These are phyloP conservation scores for Myotis daubentonii DNA, from an alignment of 2,797 vertebrate genomes.

Conservation along the genomic window DNA sequence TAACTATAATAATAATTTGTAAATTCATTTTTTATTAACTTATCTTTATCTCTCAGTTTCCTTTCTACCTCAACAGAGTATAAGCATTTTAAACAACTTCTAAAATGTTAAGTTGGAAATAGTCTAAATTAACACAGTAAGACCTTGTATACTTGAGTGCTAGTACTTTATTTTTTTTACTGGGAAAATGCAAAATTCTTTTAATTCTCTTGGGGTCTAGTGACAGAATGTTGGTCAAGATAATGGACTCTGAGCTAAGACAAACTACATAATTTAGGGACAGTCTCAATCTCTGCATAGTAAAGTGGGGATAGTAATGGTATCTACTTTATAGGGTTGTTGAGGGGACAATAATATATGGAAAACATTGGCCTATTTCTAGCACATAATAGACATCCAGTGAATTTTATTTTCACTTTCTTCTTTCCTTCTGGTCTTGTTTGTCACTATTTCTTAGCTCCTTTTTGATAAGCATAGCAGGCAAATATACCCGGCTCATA, in stretches of 20 bases:
- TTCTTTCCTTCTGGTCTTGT: background rate
- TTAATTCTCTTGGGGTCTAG: background rate
- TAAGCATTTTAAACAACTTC: background rate
- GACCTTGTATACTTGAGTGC: background rate
- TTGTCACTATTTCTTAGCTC: background rate
- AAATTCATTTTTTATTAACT: background rate
- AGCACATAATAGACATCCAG: background rate
- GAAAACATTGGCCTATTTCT: background rate
- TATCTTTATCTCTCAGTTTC: slow-evolving; percentile 17
- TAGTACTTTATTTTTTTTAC: background rate
- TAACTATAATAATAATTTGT: background rate
- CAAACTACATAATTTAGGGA: background rate
- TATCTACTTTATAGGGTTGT: background rate
- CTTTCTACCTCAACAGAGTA: background rate
- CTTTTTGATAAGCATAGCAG: background rate
- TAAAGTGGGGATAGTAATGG: background rate
- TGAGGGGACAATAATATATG: background rate
- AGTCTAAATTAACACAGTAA: background rate
- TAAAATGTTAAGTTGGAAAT: background rate
- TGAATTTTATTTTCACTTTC: background rate
- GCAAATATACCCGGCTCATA: background rate
- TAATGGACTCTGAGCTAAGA: background rate
- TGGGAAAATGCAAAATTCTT: slow-evolving; percentile 7
- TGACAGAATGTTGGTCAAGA: background rate
- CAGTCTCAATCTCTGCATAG: background rate